Conservation (phyloP, 2,113 vertebrate species). For the Notarius quadriscutis region DNA sequence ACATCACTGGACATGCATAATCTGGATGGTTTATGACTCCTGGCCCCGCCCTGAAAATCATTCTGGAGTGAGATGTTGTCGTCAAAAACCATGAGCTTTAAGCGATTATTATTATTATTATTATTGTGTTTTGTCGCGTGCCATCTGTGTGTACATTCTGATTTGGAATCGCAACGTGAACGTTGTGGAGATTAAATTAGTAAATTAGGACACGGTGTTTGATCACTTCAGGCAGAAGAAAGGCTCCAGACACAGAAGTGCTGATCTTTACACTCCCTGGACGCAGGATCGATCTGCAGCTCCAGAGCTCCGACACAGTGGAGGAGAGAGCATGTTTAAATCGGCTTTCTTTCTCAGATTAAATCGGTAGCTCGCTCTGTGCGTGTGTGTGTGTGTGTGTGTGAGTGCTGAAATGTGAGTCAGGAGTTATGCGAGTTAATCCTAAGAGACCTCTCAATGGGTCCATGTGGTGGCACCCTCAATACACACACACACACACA, state of each 20-base stretch:
- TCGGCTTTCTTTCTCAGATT: conserved; percentile 14
- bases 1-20: no score
- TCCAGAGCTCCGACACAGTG: not conserved
- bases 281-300: not conserved
- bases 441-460: conserved; percentile 73
- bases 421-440: conserved; percentile 77
- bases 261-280: not conserved
- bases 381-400: conserved; percentile 20
- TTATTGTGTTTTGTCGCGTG: not conserved
- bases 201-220: not conserved
- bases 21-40: no score
- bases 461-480: conserved; percentile 64
- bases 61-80: not conserved
- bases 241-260: not conserved
- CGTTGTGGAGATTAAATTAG: not conserved
- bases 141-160: not conserved
- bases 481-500: conserved; percentile 32
- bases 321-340: conserved; percentile 9
- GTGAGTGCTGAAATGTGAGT: conserved; percentile 59
- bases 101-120: not conserved
- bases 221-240: not conserved
- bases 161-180: not conserved
- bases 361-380: conserved; percentile 3
- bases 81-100: not conserved
- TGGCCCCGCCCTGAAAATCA: no score